Percentiles rank a stretch among this genome's conserved stretches.
phyloP scores from a whole-genome alignment of 2,113 vertebrate genomes.

The Proterorhinus semilunaris region DNA sequence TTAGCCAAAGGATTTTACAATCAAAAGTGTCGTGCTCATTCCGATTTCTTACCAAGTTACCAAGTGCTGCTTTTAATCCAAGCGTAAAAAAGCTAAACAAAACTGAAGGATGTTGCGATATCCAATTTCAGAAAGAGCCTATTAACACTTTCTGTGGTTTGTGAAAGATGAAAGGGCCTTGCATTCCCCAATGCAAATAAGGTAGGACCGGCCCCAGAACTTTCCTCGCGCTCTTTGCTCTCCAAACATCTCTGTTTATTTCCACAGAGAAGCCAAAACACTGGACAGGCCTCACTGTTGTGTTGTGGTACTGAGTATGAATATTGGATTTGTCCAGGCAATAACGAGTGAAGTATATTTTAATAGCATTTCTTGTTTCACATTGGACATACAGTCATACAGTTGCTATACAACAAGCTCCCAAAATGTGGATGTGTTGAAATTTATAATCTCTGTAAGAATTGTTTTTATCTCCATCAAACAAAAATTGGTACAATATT shows the following conservation, averaged over 20 bases:
- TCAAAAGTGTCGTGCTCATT: no score
- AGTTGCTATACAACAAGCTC: no score
- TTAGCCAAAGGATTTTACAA: no score
- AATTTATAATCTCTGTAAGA: no score
- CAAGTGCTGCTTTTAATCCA: not conserved
- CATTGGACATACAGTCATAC: no score
- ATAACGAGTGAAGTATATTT: not conserved
- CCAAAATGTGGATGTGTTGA: no score
- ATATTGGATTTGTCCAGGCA: conserved; percentile 13
- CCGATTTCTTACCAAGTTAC: not conserved
- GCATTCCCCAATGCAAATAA: conserved; percentile 18
- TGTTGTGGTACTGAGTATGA: conserved; percentile 7
- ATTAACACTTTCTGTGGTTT: conserved; percentile 1
- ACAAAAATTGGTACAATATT: no score
- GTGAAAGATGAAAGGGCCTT: conserved; percentile 6
- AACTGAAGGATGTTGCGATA: not conserved
- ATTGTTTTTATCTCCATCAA: no score
- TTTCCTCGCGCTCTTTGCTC: not conserved
- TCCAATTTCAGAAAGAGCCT: not conserved
- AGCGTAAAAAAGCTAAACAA: not conserved
- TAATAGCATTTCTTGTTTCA: no score
- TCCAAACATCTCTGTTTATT: conserved; percentile 15
- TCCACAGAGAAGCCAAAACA: conserved; percentile 12
- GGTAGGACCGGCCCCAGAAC: conserved; percentile 1
- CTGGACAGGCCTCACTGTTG: conserved; percentile 4